Conservation (phyloP, 2,888 invertebrate species). For the Stomorhina lunata region DNA sequence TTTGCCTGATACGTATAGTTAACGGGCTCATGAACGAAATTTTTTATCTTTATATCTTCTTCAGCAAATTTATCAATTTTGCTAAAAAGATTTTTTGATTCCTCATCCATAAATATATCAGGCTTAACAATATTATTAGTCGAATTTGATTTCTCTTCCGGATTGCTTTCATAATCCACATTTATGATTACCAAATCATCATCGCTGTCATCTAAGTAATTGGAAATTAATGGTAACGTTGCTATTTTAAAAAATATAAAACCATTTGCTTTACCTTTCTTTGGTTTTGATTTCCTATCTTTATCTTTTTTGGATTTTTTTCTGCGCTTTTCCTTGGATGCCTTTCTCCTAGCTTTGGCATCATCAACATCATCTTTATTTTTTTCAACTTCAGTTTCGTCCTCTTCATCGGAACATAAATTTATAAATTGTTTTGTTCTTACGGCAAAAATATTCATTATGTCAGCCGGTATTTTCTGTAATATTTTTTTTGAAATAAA, state of each 20-base stretch:
- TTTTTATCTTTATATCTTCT: constrained; percentile 22
- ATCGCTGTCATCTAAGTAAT: constrained; percentile 32
- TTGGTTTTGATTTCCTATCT: neutral
- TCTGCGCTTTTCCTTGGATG: neutral
- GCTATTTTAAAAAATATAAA: neutral
- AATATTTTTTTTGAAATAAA: too few species aligned
- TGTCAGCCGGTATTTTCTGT: constrained; percentile 60
- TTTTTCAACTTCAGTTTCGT: neutral
- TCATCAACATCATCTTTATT: neutral
- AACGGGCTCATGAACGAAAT: neutral
- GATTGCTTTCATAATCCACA: constrained; percentile 6
- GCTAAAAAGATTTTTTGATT: constrained; percentile 32
- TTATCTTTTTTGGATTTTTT: neutral
- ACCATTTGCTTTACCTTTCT: neutral
- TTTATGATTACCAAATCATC: constrained; percentile 55
- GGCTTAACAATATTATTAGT: neutral
- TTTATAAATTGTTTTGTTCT: constrained; percentile 49
- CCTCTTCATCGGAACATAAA: constrained; percentile 67
- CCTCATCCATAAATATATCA: constrained; percentile 1
- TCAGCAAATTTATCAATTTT: constrained; percentile 44
- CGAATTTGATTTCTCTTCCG: neutral
- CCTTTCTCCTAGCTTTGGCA: neutral
- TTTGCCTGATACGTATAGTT: constrained; percentile 22
- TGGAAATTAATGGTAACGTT: too few species aligned
- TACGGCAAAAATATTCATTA: constrained; percentile 57